These are phyloP conservation scores for Paraescarpia echinospica DNA, from an alignment of 1,140 invertebrate species.

Conservation along the genomic window DNA sequence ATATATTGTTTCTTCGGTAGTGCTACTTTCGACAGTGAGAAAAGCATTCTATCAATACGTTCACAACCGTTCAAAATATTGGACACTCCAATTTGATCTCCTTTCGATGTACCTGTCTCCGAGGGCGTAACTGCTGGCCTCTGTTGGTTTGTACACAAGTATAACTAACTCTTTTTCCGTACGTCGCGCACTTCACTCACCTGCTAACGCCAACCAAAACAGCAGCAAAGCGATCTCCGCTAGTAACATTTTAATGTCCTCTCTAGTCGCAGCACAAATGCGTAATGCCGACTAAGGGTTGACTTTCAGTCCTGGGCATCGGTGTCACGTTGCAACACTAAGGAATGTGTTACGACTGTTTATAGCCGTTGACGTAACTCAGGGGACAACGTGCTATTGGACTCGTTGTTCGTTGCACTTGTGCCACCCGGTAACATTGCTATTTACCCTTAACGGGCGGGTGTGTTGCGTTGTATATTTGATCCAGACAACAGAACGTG, in stretches of 20 bases:
- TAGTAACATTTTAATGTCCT: background rate
- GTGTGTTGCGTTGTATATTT: background rate
- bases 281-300: background rate
- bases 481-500: background rate
- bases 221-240: background rate
- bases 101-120: background rate
- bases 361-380: background rate
- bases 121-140: too few species aligned
- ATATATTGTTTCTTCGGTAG: too few species aligned
- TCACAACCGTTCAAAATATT: too few species aligned
- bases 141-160: background rate
- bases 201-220: background rate
- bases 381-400: background rate
- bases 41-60: too few species aligned
- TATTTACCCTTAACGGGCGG: background rate
- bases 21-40: too few species aligned
- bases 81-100: too few species aligned
- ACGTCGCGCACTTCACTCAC: background rate
- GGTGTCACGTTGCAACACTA: background rate
- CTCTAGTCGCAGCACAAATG: background rate
- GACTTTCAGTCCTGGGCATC: background rate
- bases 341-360: background rate
- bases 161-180: background rate
- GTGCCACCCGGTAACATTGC: background rate
- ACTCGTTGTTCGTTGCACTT: background rate